Conservation (phyloP, 2,797 vertebrate genomes). For the Coluber constrictor region DNA sequence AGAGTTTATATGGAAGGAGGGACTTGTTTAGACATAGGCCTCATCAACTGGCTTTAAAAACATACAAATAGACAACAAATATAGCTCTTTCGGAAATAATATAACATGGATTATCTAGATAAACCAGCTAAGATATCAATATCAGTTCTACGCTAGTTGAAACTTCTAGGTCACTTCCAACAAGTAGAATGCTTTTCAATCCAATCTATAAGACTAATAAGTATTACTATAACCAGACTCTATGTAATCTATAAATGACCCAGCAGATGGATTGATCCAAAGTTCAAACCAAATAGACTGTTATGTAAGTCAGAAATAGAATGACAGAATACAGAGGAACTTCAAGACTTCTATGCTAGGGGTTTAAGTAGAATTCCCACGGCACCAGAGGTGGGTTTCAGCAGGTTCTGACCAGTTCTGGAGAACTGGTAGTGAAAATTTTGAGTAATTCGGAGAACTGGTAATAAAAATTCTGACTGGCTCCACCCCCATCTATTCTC, state of each 20-base stretch:
- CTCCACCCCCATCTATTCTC: no score
- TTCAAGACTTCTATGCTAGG: neutral
- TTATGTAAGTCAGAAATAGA: neutral
- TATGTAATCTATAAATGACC: neutral
- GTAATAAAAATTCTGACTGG: no score
- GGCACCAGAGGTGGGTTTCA: no score
- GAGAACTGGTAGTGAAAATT: no score
- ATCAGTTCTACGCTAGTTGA: neutral
- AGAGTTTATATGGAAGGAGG: neutral
- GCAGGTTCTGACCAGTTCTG: no score
- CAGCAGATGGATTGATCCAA: neutral
- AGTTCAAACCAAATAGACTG: neutral
- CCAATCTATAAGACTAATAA: neutral
- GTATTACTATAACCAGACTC: neutral
- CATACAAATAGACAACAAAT: neutral
- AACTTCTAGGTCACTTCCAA: neutral
- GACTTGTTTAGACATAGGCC: neutral
- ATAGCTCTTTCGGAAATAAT: neutral
- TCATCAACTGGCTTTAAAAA: neutral
- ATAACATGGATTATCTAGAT: neutral
- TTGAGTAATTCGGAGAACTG: no score
- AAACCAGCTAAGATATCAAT: neutral
- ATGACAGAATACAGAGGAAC: neutral
- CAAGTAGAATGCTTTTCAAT: neutral
- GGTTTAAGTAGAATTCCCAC: neutral